phyloP scores from a whole-genome alignment of 2,888 invertebrate genomes.

The Apamea crenata region DNA sequence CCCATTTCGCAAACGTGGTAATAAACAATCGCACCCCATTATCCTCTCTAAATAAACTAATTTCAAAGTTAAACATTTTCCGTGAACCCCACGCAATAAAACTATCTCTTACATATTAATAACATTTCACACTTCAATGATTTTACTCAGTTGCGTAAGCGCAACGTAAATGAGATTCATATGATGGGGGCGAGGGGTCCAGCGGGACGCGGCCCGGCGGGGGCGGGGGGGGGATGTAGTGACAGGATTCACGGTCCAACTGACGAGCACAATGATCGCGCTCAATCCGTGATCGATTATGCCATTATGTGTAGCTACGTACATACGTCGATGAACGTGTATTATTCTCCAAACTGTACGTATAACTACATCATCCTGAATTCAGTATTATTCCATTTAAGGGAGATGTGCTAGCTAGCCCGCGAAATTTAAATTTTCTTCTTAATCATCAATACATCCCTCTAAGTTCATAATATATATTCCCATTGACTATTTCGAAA shows the following conservation, averaged over 20 bases:
- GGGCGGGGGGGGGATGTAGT: slow-evolving; percentile 76
- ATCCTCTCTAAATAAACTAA: slow-evolving; percentile 12
- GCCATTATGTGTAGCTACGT: slow-evolving; percentile 81
- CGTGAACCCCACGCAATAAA: slow-evolving; percentile 9
- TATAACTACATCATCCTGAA: slow-evolving; percentile 42
- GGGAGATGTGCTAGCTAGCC: background rate
- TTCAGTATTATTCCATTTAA: slow-evolving; percentile 34
- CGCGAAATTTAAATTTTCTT: background rate
- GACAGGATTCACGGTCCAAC: slow-evolving; percentile 90
- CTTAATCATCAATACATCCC: background rate
- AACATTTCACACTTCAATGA: slow-evolving; percentile 84
- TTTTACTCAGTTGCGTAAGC: slow-evolving; percentile 88
- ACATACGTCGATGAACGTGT: slow-evolving; percentile 64
- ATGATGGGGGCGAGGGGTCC: slow-evolving; percentile 75
- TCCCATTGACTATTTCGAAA: background rate
- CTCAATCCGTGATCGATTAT: slow-evolving; percentile 90
- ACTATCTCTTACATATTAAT: slow-evolving; percentile 77
- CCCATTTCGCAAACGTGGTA: background rate
- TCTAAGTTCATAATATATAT: background rate
- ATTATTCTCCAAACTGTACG: slow-evolving; percentile 60
- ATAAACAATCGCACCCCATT: background rate
- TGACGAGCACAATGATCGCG: slow-evolving; percentile 87
- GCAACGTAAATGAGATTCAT: slow-evolving; percentile 88
- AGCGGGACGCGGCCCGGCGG: slow-evolving; percentile 60
- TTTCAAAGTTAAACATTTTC: slow-evolving; percentile 18